A percentile compares a stretch with the other conserved stretches of the same genome.
phyloP scores from a whole-genome alignment of 92 coral and sea anemone species.

The Pocillopora grandis region DNA sequence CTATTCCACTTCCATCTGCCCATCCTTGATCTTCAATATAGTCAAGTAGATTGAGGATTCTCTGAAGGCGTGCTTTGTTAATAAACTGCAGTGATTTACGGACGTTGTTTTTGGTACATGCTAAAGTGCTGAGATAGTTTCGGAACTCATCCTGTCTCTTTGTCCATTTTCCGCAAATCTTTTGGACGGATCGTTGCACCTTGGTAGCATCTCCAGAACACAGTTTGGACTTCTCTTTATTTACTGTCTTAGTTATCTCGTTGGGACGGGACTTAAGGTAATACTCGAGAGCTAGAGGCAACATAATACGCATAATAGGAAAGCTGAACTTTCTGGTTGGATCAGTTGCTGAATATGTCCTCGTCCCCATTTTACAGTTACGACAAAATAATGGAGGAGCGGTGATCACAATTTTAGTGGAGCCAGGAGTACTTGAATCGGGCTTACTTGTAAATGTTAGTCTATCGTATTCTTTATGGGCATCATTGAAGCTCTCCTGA shows the following conservation, averaged over 20 bases:
- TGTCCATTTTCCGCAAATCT: neutral
- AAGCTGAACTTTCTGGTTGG: constrained; percentile 42
- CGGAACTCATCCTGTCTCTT: neutral
- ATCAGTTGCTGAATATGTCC: neutral
- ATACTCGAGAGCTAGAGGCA: constrained; percentile 51
- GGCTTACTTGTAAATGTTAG: neutral
- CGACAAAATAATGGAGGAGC: constrained; percentile 31
- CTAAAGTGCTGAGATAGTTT: neutral
- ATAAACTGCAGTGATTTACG: too few species aligned
- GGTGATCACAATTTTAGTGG: neutral
- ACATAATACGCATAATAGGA: constrained; percentile 29
- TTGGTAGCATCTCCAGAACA: neutral
- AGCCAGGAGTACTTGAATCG: too few species aligned
- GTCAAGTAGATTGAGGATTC: constrained; percentile 19
- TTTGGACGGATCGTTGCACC: neutral
- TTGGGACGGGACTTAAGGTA: constrained; percentile 38
- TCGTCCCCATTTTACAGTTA: too few species aligned
- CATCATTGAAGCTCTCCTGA: neutral
- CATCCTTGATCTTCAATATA: neutral
- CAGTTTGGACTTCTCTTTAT: neutral
- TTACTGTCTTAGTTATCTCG: constrained; percentile 30
- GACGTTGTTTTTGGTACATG: too few species aligned
- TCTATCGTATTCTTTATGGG: constrained; percentile 20
- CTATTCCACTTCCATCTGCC: constrained; percentile 55
- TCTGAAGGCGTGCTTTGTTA: neutral